Evolutionary conservation across 64 coral and sea anemone genomes (phyloP).

Genomic region (Actinia equina): DNA sequence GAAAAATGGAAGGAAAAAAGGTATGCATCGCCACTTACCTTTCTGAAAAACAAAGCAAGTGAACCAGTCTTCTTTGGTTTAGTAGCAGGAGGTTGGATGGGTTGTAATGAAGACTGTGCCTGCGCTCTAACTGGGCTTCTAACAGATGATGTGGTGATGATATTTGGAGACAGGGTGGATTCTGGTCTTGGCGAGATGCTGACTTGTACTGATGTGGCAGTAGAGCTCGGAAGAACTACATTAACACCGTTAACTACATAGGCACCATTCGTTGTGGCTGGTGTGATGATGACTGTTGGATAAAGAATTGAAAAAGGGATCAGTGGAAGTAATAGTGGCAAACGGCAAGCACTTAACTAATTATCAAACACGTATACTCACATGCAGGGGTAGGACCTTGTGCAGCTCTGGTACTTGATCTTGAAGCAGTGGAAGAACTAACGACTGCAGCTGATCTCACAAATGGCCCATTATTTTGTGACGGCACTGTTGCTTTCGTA

Average conservation of each 20-base stretch:
- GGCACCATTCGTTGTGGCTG: constrained; percentile 52
- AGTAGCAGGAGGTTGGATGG: constrained; percentile 28
- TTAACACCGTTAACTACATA: constrained; percentile 76
- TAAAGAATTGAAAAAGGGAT: not conserved
- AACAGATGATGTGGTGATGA: constrained; percentile 47
- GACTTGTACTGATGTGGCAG: constrained; percentile 67
- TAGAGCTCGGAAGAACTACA: constrained; percentile 76
- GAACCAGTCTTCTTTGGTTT: constrained; percentile 93
- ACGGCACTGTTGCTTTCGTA: constrained; percentile 9
- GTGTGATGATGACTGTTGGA: constrained; percentile 77
- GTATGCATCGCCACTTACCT: constrained; percentile 36
- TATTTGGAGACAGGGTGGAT: constrained; percentile 16
- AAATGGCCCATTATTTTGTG: constrained; percentile 42
- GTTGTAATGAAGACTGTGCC: constrained; percentile 60
- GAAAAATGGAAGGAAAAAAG: too few relatives aligned
- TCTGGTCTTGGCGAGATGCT: constrained; percentile 57
- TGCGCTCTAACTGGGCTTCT: constrained; percentile 67
- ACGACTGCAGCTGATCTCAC: constrained; percentile 40
- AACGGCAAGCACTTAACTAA: too few relatives aligned
- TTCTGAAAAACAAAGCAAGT: constrained; percentile 98
- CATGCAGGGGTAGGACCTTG: constrained; percentile 42
- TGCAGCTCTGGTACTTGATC: not conserved
- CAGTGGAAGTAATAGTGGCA: too few relatives aligned
- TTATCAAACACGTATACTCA: not conserved
- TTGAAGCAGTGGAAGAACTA: constrained; percentile 22